Evolutionary conservation across 2,113 vertebrate genomes (phyloP).

Genomic region (Corythaixoides concolor): DNA sequence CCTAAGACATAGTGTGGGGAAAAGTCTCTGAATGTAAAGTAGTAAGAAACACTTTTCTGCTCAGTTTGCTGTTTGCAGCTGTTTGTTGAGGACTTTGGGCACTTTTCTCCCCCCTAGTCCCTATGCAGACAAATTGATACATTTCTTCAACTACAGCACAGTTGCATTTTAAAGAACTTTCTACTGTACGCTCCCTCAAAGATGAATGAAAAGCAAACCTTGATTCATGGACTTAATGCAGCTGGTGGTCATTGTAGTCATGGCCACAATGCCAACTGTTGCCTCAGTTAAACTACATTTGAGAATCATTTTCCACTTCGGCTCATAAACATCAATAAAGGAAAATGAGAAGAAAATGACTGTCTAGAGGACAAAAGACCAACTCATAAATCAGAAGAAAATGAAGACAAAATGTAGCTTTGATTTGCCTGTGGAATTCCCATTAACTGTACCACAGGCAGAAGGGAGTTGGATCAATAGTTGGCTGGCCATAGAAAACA

Average conservation of each 20-base stretch:
- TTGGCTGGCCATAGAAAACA: conserved; percentile 70
- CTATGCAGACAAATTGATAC: conserved; percentile 57
- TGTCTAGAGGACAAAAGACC: conserved; percentile 75
- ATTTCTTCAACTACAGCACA: conserved; percentile 53
- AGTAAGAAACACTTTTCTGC: neutral
- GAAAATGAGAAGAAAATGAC: conserved; percentile 76
- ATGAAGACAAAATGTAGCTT: conserved; percentile 76
- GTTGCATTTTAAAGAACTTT: conserved; percentile 56
- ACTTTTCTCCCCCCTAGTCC: neutral
- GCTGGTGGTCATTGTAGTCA: conserved; percentile 34
- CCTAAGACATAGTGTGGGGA: neutral
- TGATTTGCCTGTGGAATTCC: conserved; percentile 77
- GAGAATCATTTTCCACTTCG: conserved; percentile 75
- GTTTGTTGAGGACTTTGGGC: neutral
- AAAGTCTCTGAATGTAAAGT: neutral
- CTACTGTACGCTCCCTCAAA: conserved; percentile 2
- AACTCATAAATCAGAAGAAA: conserved; percentile 80
- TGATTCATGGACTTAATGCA: conserved; percentile 57
- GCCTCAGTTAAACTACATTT: conserved; percentile 73
- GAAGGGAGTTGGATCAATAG: conserved; percentile 82
- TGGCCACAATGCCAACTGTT: conserved; percentile 69
- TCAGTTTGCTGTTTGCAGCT: neutral
- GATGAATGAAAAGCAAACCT: conserved; percentile 52
- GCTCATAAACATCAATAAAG: conserved; percentile 74
- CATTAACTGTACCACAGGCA: conserved; percentile 76